Conservation (phyloP, 2,113 vertebrate genomes). For the Barnardius zonarius region DNA sequence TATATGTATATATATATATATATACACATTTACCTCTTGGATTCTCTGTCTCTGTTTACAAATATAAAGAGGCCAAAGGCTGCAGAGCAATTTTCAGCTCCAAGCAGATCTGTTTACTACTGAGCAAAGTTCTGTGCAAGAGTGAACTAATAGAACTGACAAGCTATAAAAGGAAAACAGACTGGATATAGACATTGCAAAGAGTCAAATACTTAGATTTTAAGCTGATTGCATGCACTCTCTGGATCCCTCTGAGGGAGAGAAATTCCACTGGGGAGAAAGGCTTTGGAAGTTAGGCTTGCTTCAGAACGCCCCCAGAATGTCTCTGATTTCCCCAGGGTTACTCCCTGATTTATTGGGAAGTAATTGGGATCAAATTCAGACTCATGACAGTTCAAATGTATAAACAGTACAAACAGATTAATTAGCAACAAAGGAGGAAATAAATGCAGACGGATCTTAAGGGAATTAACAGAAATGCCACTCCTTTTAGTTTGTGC, state of each 20-base stretch:
- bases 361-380: not conserved
- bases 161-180: not conserved
- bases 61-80: not conserved
- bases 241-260: not conserved
- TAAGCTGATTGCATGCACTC: not conserved
- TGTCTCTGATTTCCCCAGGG: not conserved
- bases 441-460: not conserved
- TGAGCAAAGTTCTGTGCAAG: not conserved
- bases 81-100: not conserved
- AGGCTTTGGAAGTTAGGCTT: not conserved
- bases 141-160: not conserved
- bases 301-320: not conserved
- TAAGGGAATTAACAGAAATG: not conserved
- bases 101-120: not conserved
- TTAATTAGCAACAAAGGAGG: conserved; percentile 16
- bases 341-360: not conserved
- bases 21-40: not conserved
- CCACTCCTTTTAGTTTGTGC: not conserved
- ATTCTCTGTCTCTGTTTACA: not conserved
- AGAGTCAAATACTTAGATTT: not conserved
- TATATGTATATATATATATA: not conserved
- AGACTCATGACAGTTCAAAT: not conserved
- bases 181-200: not conserved
- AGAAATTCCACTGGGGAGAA: not conserved
- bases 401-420: not conserved